phyloP scores from a whole-genome alignment of 2,888 invertebrate genomes.

The Yponomeuta sedellus region DNA sequence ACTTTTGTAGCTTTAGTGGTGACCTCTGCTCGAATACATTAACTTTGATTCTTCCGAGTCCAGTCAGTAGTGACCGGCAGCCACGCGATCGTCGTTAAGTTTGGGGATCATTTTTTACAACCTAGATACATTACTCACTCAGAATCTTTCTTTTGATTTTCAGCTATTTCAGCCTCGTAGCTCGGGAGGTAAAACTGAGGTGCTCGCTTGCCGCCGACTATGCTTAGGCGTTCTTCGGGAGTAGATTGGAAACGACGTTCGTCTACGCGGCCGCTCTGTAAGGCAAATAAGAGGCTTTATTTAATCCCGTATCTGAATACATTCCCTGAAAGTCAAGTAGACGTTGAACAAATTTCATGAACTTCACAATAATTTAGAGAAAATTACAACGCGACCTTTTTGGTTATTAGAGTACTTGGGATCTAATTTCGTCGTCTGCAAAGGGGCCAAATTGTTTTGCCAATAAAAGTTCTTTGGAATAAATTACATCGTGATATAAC shows the following conservation, averaged over 20 bases:
- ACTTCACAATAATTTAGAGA: background rate
- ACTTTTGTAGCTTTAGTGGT: too few species aligned
- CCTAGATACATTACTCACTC: constrained; percentile 81
- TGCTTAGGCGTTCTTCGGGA: constrained; percentile 92
- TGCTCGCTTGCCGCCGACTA: constrained; percentile 97
- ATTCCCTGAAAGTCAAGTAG: background rate
- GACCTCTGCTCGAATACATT: too few species aligned
- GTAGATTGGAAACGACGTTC: constrained; percentile 93
- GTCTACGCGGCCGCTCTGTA: constrained; percentile 90
- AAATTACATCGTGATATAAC: too few species aligned
- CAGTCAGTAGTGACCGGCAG: too few species aligned
- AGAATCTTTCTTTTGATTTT: constrained; percentile 97
- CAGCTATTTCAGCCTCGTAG: constrained; percentile 96
- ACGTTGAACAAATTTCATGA: background rate
- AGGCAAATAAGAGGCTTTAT: background rate
- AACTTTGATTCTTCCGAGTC: too few species aligned
- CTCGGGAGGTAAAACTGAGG: constrained; percentile 98
- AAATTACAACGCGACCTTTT: background rate
- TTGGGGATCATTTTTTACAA: too few species aligned
- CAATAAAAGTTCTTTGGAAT: too few species aligned
- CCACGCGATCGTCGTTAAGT: too few species aligned
- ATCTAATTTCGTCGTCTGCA: background rate
- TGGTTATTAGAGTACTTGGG: background rate
- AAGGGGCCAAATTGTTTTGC: background rate
- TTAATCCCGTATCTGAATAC: too few species aligned